Evolutionary conservation across 2,113 vertebrate species (phyloP).

Genomic region (Dasyornis broadbenti): DNA sequence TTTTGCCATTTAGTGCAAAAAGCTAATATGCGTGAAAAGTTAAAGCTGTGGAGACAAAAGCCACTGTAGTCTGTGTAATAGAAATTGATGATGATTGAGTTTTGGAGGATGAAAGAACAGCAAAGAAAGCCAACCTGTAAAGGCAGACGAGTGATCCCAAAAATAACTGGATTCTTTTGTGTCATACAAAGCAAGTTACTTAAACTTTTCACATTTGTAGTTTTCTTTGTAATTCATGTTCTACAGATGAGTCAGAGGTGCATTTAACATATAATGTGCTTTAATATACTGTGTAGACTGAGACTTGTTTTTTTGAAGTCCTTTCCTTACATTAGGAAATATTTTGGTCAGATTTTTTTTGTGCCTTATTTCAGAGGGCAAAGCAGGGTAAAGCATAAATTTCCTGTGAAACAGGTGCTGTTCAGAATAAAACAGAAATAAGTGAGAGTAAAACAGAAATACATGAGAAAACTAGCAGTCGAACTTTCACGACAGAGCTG

Average conservation of each 20-base stretch:
- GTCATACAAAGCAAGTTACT: not conserved
- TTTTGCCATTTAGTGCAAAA: not conserved
- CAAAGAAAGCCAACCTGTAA: not conserved
- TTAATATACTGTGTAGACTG: not conserved
- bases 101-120: not conserved
- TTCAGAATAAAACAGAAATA: not conserved
- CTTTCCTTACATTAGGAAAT: not conserved
- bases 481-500: not conserved
- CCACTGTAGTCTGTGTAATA: not conserved
- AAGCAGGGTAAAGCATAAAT: not conserved
- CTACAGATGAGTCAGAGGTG: not conserved
- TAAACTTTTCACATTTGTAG: not conserved
- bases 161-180: not conserved
- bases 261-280: not conserved
- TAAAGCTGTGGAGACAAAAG: not conserved
- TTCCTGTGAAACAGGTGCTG: not conserved
- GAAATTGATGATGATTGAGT: not conserved
- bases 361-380: not conserved
- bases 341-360: not conserved
- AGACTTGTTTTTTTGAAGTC: not conserved
- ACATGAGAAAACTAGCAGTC: not conserved
- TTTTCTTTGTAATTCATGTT: not conserved
- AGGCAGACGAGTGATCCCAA: not conserved
- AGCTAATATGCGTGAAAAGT: not conserved
- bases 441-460: not conserved